Evolutionary conservation across 1,140 invertebrate genomes (phyloP), one percentile per base, ranked within the genome.

Genomic region (Drosophila santomea): DNA sequence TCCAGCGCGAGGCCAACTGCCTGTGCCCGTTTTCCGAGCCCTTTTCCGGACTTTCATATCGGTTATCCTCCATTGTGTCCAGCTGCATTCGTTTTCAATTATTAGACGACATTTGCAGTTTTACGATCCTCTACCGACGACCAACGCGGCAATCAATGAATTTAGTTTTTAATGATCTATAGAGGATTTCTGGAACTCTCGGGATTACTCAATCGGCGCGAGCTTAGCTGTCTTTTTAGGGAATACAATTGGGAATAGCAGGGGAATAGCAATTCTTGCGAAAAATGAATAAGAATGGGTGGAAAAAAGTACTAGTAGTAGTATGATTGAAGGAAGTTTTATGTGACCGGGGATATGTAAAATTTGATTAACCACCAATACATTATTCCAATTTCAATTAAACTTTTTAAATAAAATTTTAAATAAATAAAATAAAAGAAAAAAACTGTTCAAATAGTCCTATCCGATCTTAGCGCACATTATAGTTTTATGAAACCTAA

Each of bases 41-140:
- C 62, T 79, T 64, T 74, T 44, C 59, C 74, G 73, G 72, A 25
- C 11, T 14, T 25, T 4, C 25, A 51, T 61, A 50, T 50, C 44
- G 61, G 47, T 47, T 66, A 17, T 35, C 23, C 32, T 60, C 45
- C 73, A 71, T 88, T 89, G 71, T 88, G 51, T 62, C 76, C 76
- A 80, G 57, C 80, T 74, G 83, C 72, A 89, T 88, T 62, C 67
- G 50, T 69, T 80, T 89, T 72, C 61, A 88, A 88, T 88, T 83
- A 88, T 84, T 76, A 80, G 50, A 66, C 73, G 74, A 80, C 68
- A 51, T 75, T 77, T 56, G 23, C 36, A 28, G 35, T 41, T 66
- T 74, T 84, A 55, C 15, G 54, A 43, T 63, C 20, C 38, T n/a
- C 20, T 39, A 35, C 35, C 17, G 36, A 69, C 12, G 32, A 43